A percentile compares a stretch with the other conserved stretches of the same genome.
Conservation (phyloP, 2,888 invertebrate genomes). For the Patella ulyssiponensis region DNA sequence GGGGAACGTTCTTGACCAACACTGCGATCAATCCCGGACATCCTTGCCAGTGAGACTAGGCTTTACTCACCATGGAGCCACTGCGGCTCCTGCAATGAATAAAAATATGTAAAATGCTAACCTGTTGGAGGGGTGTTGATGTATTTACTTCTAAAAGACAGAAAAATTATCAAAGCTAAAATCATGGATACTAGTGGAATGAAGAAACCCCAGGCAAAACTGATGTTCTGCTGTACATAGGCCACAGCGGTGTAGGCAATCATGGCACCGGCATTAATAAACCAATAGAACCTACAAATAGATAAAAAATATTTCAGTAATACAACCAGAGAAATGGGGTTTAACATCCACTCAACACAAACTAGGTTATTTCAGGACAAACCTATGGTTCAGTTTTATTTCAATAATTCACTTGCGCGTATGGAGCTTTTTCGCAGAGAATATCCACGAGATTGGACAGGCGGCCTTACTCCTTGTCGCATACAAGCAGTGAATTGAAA, state of each 20-base stretch:
- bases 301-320: background rate
- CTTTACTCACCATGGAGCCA: too few relatives aligned
- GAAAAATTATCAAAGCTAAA: conserved; percentile 56
- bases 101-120: conserved; percentile 8
- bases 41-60: too few relatives aligned
- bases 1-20: too few relatives aligned
- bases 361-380: background rate
- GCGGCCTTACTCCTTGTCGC: background rate
- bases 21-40: too few relatives aligned
- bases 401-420: background rate
- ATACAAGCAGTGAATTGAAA: too few relatives aligned
- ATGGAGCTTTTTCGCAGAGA: background rate
- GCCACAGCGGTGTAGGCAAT: conserved; percentile 64
- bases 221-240: conserved; percentile 65
- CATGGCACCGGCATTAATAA: conserved; percentile 64
- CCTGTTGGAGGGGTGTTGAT: conserved; percentile 29
- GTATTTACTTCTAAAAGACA: conserved; percentile 31
- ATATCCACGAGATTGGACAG: background rate
- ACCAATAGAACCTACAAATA: conserved; percentile 67
- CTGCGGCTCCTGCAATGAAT: too few relatives aligned
- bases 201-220: conserved; percentile 63
- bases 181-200: conserved; percentile 62
- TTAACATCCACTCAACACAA: too few relatives aligned
- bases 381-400: background rate
- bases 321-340: background rate